Percentiles rank a stretch among this genome's conserved stretches.
Evolutionary conservation across 2,113 vertebrate species (phyloP).

Genomic region (Cryptotis parvus): DNA sequence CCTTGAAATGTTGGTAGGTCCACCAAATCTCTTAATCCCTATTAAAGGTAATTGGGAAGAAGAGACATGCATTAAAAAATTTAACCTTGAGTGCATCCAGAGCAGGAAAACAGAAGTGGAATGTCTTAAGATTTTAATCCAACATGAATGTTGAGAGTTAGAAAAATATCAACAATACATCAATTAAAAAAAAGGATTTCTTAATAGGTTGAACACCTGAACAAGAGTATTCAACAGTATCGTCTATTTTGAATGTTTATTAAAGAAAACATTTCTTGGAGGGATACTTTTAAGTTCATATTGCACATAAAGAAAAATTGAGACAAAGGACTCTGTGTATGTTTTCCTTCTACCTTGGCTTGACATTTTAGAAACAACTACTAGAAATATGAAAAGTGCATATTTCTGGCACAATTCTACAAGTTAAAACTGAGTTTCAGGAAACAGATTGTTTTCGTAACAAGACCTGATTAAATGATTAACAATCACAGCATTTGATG

Average conservation of each 20-base stretch:
- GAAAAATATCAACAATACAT: neutral
- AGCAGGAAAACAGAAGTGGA: slow-evolving; percentile 8
- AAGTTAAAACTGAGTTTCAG: neutral
- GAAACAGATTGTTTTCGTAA: neutral
- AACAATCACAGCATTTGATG: neutral
- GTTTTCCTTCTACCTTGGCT: slow-evolving; percentile 1
- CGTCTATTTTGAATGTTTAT: neutral
- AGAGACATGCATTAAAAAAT: slow-evolving; percentile 1
- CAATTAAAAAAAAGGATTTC: neutral
- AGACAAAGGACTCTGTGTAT: neutral
- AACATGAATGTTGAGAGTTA: slow-evolving; percentile 2
- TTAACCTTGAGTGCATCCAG: slow-evolving; percentile 49
- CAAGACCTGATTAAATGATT: neutral
- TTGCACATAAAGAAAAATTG: no score
- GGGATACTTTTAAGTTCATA: no score
- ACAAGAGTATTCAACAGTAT: neutral
- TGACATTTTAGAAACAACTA: neutral
- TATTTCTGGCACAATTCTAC: neutral
- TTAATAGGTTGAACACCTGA: neutral
- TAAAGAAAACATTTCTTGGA: neutral
- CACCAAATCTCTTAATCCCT: slow-evolving; percentile 18
- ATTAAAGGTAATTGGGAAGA: neutral
- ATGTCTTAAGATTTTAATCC: slow-evolving; percentile 16
- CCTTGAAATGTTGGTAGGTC: slow-evolving; percentile 12
- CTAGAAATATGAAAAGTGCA: neutral